Percentiles rank a stretch among this genome's conserved stretches.
Conservation (phyloP, 2,888 invertebrate species). For the Drosophila merina region DNA sequence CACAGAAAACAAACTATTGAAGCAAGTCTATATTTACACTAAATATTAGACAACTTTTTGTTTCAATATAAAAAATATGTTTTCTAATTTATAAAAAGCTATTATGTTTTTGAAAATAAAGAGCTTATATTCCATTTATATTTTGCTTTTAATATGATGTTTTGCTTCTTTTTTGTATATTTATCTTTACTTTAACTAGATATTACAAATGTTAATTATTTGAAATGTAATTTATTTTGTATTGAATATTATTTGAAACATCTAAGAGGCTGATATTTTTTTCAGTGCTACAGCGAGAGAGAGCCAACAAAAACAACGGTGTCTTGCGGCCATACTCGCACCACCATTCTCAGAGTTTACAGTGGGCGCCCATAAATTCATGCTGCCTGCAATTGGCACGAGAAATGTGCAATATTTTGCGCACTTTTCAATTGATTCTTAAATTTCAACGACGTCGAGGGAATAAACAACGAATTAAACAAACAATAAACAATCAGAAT, state of each 20-base stretch:
- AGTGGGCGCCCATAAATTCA: slow-evolving; percentile 18
- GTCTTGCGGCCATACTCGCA: slow-evolving; percentile 1
- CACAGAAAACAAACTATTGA: background rate
- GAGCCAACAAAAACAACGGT: background rate
- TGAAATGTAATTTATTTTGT: too few species aligned
- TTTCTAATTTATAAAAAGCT: background rate
- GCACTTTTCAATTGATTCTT: slow-evolving; percentile 4
- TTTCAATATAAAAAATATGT: background rate
- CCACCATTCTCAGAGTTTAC: slow-evolving; percentile 15
- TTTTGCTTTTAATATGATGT: too few species aligned
- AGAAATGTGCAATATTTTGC: slow-evolving; percentile 5
- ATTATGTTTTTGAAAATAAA: too few species aligned
- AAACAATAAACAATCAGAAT: background rate
- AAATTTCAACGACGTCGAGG: background rate
- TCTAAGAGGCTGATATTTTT: background rate
- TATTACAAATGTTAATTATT: too few species aligned
- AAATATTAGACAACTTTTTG: too few species aligned
- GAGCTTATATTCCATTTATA: too few species aligned
- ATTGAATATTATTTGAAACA: too few species aligned
- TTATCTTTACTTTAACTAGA: background rate
- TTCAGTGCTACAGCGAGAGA: background rate
- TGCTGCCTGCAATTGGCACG: slow-evolving; percentile 3
- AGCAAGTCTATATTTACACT: too few species aligned
- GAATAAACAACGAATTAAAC: background rate
- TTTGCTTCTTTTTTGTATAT: background rate